phyloP scores from a whole-genome alignment of 1,140 invertebrate species.

The Drosophila paulistorum region DNA sequence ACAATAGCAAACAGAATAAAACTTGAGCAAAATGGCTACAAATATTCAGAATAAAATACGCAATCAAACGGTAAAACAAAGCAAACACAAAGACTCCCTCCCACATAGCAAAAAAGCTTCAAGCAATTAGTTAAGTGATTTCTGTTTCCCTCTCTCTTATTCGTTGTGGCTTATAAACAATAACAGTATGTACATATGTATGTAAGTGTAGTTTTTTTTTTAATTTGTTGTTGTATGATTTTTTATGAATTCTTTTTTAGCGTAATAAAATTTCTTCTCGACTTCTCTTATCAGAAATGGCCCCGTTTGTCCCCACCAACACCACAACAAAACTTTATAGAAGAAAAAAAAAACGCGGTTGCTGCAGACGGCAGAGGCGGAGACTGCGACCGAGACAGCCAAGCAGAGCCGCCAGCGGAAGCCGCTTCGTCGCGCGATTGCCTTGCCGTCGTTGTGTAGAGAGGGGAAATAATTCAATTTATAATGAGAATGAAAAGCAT shows the following conservation, averaged over 20 bases:
- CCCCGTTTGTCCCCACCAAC: neutral
- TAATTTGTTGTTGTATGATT: neutral
- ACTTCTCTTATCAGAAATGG: constrained; percentile 10
- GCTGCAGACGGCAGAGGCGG: constrained; percentile 2
- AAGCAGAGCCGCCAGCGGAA: neutral
- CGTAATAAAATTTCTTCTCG: constrained; percentile 16
- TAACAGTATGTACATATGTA: neutral
- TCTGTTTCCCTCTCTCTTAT: neutral
- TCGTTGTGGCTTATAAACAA: constrained; percentile 9
- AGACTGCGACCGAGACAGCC: neutral
- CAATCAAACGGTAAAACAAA: constrained; percentile 29
- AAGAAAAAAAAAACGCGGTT: neutral
- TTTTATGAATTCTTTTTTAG: constrained; percentile 3
- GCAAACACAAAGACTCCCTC: constrained; percentile 21
- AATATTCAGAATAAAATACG: constrained; percentile 27
- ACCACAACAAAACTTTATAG: constrained; percentile 22
- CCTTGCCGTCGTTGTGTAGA: neutral
- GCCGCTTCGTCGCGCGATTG: neutral
- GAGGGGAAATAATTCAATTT: constrained; percentile 1
- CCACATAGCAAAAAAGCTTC: constrained; percentile 21
- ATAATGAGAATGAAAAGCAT: constrained; percentile 5
- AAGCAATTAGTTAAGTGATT: constrained; percentile 20
- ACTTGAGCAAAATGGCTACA: constrained; percentile 24
- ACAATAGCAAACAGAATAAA: constrained; percentile 43
- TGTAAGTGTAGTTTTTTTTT: neutral